Conservation (phyloP, 1,140 invertebrate genomes). For the Drosophila serrata region DNA sequence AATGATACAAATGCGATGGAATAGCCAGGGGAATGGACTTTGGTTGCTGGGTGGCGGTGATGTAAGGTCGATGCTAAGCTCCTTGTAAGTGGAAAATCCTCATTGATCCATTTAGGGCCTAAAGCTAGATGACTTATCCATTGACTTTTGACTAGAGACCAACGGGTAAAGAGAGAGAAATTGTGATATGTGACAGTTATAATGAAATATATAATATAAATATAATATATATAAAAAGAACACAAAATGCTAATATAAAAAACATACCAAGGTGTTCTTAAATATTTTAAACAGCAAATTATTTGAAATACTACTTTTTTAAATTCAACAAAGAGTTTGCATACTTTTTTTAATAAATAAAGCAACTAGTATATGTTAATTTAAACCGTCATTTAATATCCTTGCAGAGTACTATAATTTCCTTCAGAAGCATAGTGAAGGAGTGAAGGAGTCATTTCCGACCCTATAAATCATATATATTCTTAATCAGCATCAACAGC, state of each 20-base stretch:
- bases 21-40: slow-evolving; percentile 20
- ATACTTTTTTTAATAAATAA: too few relatives aligned
- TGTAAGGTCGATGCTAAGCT: slow-evolving; percentile 9
- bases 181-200: background rate
- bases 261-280: too few relatives aligned
- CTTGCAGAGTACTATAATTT: too few relatives aligned
- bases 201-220: background rate
- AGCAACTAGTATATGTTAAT: background rate
- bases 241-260: too few relatives aligned
- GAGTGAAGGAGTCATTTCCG: too few relatives aligned
- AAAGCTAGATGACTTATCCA: slow-evolving; percentile 25
- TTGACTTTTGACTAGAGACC: slow-evolving; percentile 35
- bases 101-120: background rate
- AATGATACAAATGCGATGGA: slow-evolving; percentile 39
- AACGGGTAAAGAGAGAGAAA: background rate
- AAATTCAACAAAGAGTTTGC: too few relatives aligned
- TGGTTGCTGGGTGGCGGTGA: background rate
- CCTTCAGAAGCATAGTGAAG: too few relatives aligned
- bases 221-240: background rate
- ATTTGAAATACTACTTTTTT: background rate
- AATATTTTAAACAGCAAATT: background rate
- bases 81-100: slow-evolving; percentile 39
- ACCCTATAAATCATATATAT: too few relatives aligned
- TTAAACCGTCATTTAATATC: too few relatives aligned
- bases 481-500: too few relatives aligned